Evolutionary conservation across 2,113 vertebrate species (phyloP).

Genomic region (Macquaria australasica): DNA sequence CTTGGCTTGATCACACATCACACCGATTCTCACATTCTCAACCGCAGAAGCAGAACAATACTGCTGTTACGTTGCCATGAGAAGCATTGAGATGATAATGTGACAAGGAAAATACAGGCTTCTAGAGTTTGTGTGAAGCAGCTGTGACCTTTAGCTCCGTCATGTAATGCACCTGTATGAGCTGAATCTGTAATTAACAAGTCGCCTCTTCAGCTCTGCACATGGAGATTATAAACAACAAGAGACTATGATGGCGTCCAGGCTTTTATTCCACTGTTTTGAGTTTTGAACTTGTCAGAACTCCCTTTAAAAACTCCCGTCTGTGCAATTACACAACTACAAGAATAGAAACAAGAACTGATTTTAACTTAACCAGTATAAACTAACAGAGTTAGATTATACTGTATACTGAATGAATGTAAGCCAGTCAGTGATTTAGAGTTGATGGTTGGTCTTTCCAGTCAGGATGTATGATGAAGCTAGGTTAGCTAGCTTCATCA

Average conservation of each 20-base stretch:
- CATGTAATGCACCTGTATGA: constrained; percentile 48
- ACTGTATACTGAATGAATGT: neutral
- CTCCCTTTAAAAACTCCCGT: neutral
- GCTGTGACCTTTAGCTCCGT: constrained; percentile 43
- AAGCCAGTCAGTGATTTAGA: too few species aligned
- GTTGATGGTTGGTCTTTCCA: too few species aligned
- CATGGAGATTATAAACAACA: constrained; percentile 18
- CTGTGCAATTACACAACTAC: neutral
- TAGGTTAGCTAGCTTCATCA: too few species aligned
- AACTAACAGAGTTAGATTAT: neutral
- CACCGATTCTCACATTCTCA: constrained; percentile 15
- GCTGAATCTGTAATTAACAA: constrained; percentile 41
- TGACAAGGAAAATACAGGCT: constrained; percentile 58
- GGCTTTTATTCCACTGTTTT: neutral
- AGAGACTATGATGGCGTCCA: neutral
- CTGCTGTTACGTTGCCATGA: neutral
- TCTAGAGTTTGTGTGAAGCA: constrained; percentile 35
- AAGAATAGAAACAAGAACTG: neutral
- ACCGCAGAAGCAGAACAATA: constrained; percentile 15
- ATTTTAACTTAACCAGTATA: neutral
- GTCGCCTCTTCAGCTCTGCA: neutral
- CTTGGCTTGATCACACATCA: constrained; percentile 13
- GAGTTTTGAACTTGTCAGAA: neutral
- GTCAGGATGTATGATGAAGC: too few species aligned
- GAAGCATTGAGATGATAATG: constrained; percentile 31